Percentiles rank a stretch among this genome's conserved stretches.
phyloP scores from a whole-genome alignment of 1,140 invertebrate species.

The Pseudachorutes palmiensis region DNA sequence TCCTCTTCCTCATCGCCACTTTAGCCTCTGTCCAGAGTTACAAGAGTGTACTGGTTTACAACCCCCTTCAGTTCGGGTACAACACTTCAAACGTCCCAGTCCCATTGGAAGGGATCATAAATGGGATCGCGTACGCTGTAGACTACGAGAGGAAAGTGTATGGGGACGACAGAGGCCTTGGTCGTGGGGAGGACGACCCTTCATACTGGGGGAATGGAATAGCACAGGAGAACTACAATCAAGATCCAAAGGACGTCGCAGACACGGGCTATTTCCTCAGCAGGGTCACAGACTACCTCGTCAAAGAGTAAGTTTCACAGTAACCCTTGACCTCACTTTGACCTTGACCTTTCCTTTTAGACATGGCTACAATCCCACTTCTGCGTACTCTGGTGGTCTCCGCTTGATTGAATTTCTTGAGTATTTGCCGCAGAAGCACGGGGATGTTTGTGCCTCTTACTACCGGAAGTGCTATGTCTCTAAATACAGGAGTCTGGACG shows the following conservation, averaged over 20 bases:
- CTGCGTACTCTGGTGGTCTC: conserved; percentile 17
- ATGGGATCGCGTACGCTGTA: conserved; percentile 22
- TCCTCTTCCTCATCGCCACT: too few species aligned
- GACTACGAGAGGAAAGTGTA: conserved; percentile 21
- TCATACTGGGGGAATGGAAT: conserved; percentile 38
- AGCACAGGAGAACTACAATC: conserved; percentile 17
- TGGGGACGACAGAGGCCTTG: conserved; percentile 19
- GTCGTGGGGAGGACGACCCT: conserved; percentile 30
- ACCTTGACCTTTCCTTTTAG: too few species aligned
- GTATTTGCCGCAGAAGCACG: conserved; percentile 23
- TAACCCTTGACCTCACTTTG: too few species aligned
- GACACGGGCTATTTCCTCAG: conserved; percentile 23
- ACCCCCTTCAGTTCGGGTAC: conserved; percentile 25
- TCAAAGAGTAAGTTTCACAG: conserved; percentile 28
- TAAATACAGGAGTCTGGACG: conserved; percentile 58
- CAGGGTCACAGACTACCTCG: conserved; percentile 23
- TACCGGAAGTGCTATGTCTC: conserved; percentile 33
- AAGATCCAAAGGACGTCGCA: conserved; percentile 14
- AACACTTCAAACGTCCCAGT: conserved; percentile 13
- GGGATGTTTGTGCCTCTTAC: conserved; percentile 22
- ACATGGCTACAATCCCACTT: conserved; percentile 32
- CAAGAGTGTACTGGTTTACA: conserved; percentile 21
- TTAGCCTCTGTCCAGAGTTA: too few species aligned
- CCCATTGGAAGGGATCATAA: conserved; percentile 18
- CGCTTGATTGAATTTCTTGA: conserved; percentile 20